Evolutionary conservation across 2,888 invertebrate species (phyloP).

Genomic region (Nipponacmea schrenckii): DNA sequence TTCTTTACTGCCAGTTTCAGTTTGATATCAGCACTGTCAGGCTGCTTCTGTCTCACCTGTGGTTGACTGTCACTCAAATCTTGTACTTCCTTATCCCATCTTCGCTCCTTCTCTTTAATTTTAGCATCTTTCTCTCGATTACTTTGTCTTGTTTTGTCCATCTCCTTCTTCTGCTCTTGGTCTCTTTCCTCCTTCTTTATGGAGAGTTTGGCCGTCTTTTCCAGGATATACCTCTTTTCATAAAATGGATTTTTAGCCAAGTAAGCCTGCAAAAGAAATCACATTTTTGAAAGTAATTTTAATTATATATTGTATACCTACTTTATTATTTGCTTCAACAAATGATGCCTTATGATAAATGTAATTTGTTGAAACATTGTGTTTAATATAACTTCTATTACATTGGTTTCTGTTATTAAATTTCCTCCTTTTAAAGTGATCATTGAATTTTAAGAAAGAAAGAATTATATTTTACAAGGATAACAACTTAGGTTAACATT

Average conservation of each 20-base stretch:
- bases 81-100: conserved; percentile 1
- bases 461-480: too few species aligned
- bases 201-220: conserved; percentile 52
- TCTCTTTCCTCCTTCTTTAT: conserved; percentile 21
- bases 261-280: conserved; percentile 45
- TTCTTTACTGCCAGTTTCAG: neutral
- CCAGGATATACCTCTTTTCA: conserved; percentile 52
- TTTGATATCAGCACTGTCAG: conserved; percentile 1
- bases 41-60: neutral
- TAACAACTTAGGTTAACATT: too few species aligned
- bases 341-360: neutral
- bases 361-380: too few species aligned
- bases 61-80: neutral
- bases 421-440: neutral
- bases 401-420: neutral
- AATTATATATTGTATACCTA: neutral
- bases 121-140: conserved; percentile 17
- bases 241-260: conserved; percentile 53
- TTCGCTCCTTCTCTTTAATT: conserved; percentile 13
- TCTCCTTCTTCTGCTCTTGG: conserved; percentile 19
- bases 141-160: conserved; percentile 20
- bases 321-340: too few species aligned
- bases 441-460: too few species aligned
- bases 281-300: neutral
- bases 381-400: neutral